These are phyloP conservation scores for Lontra canadensis DNA, from an alignment of 2,113 vertebrate species.

Conservation along the genomic window DNA sequence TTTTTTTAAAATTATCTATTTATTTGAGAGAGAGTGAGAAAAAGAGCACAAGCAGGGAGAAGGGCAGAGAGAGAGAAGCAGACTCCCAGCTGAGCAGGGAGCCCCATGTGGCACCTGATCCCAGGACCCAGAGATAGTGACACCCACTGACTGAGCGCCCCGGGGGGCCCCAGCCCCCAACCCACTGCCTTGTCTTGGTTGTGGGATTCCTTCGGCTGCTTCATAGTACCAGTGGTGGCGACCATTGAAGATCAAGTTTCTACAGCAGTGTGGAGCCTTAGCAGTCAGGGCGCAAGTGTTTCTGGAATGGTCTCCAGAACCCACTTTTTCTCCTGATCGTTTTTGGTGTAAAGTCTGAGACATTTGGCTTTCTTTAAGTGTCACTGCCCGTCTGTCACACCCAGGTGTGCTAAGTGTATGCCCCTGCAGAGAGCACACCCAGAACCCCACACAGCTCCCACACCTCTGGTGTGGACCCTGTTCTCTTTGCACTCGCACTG, in stretches of 20 bases:
- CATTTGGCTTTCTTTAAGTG: not conserved
- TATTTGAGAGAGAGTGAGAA: too few species aligned
- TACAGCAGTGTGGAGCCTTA: not conserved
- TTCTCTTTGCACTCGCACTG: not conserved
- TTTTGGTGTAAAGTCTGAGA: not conserved
- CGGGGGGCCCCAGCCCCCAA: too few species aligned
- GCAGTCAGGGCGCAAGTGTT: not conserved
- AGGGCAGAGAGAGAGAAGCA: too few species aligned
- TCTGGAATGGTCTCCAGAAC: not conserved
- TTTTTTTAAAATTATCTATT: too few species aligned
- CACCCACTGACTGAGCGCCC: too few species aligned
- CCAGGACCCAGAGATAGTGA: too few species aligned
- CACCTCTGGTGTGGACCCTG: not conserved
- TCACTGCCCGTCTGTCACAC: not conserved
- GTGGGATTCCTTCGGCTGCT: not conserved
- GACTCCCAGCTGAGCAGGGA: too few species aligned
- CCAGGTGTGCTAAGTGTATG: not conserved
- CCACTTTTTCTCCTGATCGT: not conserved
- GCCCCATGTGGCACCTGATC: too few species aligned
- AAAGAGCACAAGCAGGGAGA: too few species aligned
- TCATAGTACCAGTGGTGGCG: fast-evolving
- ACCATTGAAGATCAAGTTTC: not conserved
- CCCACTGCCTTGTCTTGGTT: not conserved
- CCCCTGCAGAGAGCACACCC: not conserved
- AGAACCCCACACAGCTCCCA: not conserved